These are phyloP conservation scores for Tragelaphus scriptus DNA, from an alignment of 2,113 vertebrate genomes.

Conservation along the genomic window DNA sequence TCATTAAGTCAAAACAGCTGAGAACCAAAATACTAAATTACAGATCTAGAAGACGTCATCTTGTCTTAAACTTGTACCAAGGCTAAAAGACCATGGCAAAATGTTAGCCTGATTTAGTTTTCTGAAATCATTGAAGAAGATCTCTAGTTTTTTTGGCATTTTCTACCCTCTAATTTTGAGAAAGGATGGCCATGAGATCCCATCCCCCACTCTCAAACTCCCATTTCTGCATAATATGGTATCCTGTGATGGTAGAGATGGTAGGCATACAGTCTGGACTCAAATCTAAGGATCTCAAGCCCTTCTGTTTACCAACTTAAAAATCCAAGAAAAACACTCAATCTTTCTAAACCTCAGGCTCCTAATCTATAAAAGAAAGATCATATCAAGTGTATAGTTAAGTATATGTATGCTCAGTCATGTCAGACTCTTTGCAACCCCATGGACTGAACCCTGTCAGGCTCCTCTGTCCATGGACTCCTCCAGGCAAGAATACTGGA, in stretches of 20 bases:
- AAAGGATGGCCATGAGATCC: not conserved
- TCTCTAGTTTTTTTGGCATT: not conserved
- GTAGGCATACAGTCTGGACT: not conserved
- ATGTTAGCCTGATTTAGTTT: not conserved
- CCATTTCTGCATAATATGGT: not conserved
- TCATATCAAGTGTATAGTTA: not conserved
- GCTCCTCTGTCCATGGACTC: not conserved
- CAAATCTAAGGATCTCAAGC: not conserved
- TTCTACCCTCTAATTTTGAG: conserved; percentile 22
- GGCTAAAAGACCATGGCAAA: not conserved
- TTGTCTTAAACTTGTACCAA: not conserved
- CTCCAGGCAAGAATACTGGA: not conserved
- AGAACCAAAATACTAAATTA: conserved; percentile 29
- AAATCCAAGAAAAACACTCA: not conserved
- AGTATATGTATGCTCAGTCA: not conserved
- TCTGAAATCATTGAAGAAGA: not conserved
- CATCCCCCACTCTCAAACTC: not conserved
- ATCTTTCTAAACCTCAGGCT: not conserved
- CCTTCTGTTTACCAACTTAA: not conserved
- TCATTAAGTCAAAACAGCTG: not conserved
- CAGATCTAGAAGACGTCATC: not conserved
- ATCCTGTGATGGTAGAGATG: not conserved
- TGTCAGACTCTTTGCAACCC: not conserved
- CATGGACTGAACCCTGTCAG: rapidly evolving
- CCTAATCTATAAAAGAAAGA: not conserved